Evolutionary conservation across 2,113 vertebrate species (phyloP).

Genomic region (Trogon melanurus): DNA sequence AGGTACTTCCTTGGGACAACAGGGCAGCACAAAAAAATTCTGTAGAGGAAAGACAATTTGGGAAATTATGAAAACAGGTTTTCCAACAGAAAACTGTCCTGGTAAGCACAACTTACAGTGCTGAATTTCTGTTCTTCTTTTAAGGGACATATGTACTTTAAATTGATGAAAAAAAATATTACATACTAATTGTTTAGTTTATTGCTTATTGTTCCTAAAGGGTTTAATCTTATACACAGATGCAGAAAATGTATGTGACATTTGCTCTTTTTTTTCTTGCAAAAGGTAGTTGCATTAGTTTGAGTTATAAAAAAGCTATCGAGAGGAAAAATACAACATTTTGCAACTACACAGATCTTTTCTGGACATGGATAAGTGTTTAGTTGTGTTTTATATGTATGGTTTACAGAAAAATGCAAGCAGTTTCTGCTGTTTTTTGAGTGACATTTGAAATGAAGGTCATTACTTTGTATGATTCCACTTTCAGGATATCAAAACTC

Average conservation of each 20-base stretch:
- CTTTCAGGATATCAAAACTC: background rate
- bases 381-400: background rate
- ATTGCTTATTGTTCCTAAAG: background rate
- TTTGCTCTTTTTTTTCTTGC: background rate
- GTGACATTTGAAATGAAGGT: background rate
- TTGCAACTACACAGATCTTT: background rate
- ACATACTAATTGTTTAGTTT: background rate
- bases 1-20: background rate
- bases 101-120: background rate
- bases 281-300: background rate
- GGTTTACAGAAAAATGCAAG: background rate
- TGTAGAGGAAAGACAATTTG: background rate
- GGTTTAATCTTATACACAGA: background rate
- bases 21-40: background rate
- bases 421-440: fast-evolving
- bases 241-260: background rate
- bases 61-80: background rate
- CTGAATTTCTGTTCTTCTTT: background rate
- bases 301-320: background rate
- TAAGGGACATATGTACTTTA: background rate
- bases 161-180: background rate
- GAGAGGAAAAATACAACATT: background rate
- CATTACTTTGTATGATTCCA: background rate
- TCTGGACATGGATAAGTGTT: background rate
- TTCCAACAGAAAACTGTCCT: background rate